phyloP scores from a whole-genome alignment of 2,797 vertebrate genomes.

The Phoebastria nigripes region DNA sequence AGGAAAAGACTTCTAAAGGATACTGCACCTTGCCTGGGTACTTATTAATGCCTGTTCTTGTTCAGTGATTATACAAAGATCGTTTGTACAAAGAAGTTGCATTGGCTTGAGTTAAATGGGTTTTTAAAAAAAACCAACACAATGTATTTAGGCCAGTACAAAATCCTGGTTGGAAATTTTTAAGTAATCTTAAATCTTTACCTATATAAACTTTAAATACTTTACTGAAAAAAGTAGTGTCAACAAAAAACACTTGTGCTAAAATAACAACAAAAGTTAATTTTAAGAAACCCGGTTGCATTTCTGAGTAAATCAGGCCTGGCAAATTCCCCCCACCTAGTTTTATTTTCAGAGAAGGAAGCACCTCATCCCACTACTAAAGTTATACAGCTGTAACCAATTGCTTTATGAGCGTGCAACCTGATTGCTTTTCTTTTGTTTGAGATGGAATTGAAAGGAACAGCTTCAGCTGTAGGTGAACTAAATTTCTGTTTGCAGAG shows the following conservation, averaged over 20 bases:
- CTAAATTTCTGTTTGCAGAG: neutral
- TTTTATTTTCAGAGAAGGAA: neutral
- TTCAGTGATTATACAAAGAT: slow-evolving; percentile 51
- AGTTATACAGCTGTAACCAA: neutral
- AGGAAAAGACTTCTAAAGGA: slow-evolving; percentile 4
- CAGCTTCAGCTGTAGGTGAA: neutral
- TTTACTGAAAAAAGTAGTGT: neutral
- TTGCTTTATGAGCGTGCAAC: slow-evolving; percentile 16
- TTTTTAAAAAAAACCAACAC: neutral
- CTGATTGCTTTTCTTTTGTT: neutral
- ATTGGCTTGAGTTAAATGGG: slow-evolving; percentile 6
- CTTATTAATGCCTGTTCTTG: slow-evolving; percentile 36
- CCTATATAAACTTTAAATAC: slow-evolving; percentile 1
- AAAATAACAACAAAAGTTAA: neutral
- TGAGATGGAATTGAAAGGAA: neutral
- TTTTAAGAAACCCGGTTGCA: neutral
- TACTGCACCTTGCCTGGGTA: slow-evolving; percentile 22
- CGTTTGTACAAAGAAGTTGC: slow-evolving; percentile 20
- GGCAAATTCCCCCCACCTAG: neutral
- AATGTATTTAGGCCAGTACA: slow-evolving; percentile 53
- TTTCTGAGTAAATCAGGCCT: neutral
- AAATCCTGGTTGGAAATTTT: slow-evolving; percentile 41
- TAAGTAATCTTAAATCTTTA: slow-evolving; percentile 35
- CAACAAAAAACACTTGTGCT: neutral
- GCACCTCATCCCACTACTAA: neutral